Evolutionary conservation across 2,888 invertebrate genomes (phyloP).

Genomic region (Acleris cristana): DNA sequence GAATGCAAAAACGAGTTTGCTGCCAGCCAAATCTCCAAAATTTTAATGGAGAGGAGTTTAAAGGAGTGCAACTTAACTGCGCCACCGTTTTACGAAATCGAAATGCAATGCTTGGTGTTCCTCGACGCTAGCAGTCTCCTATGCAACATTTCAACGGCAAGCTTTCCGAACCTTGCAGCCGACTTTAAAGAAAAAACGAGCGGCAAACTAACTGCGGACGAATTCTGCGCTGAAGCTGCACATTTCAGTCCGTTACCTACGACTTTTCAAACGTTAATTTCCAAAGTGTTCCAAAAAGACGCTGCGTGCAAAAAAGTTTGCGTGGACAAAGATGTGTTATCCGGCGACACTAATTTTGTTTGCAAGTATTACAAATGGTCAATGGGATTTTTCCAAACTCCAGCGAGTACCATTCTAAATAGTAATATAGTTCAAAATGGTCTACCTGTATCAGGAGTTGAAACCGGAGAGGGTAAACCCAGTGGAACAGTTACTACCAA

Average conservation of each 20-base stretch:
- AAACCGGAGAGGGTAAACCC: neutral
- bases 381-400: conserved; percentile 49
- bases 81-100: conserved; percentile 50
- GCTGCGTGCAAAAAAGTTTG: conserved; percentile 63
- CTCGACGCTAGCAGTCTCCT: conserved; percentile 70
- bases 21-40: conserved; percentile 52
- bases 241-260: conserved; percentile 60
- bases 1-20: conserved; percentile 62
- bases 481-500: neutral
- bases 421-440: too few relatives aligned
- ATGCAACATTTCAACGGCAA: conserved; percentile 52
- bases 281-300: conserved; percentile 51
- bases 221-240: conserved; percentile 57
- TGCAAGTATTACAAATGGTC: conserved; percentile 76
- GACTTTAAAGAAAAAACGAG: conserved; percentile 52
- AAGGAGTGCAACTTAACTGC: conserved; percentile 54
- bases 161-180: conserved; percentile 50
- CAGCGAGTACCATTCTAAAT: conserved; percentile 29
- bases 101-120: conserved; percentile 68
- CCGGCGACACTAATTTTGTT: conserved; percentile 60
- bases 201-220: conserved; percentile 52
- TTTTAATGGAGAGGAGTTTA: conserved; percentile 37
- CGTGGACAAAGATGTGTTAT: conserved; percentile 50
- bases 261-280: conserved; percentile 52
- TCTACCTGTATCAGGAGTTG: conserved; percentile 21